phyloP scores from a whole-genome alignment of 2,888 invertebrate species.

The Dryobota labecula region DNA sequence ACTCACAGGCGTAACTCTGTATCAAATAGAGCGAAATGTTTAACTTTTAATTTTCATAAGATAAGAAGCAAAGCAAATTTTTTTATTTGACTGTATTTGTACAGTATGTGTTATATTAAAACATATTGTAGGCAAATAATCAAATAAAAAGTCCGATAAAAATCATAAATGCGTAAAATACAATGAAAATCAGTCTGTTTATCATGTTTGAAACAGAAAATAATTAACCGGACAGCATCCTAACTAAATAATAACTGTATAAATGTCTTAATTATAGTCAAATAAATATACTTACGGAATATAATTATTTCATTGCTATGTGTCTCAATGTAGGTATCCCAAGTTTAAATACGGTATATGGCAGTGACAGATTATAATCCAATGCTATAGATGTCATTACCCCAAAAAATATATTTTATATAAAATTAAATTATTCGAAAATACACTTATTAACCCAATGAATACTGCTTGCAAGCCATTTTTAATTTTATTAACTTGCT shows the following conservation, averaged over 20 bases:
- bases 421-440: slow-evolving; percentile 13
- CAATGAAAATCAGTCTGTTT: slow-evolving; percentile 50
- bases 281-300: slow-evolving; percentile 45
- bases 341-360: slow-evolving; percentile 16
- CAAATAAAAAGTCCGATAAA: slow-evolving; percentile 21
- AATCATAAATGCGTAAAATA: slow-evolving; percentile 53
- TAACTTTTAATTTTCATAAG: slow-evolving; percentile 42
- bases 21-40: no score
- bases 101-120: background rate
- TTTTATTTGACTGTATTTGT: background rate
- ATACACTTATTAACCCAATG: slow-evolving; percentile 9
- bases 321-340: slow-evolving; percentile 13
- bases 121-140: slow-evolving; percentile 1
- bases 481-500: slow-evolving; percentile 19
- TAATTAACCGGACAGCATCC: slow-evolving; percentile 19
- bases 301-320: slow-evolving; percentile 37
- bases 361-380: slow-evolving; percentile 37
- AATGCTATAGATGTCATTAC: slow-evolving; percentile 5
- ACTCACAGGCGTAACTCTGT: no score
- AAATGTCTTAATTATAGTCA: slow-evolving; percentile 22
- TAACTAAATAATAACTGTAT: slow-evolving; percentile 30
- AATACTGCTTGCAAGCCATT: slow-evolving; percentile 47
- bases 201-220: slow-evolving; percentile 53
- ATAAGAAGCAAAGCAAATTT: slow-evolving; percentile 9
- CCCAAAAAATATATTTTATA: slow-evolving; percentile 11